phyloP scores from a whole-genome alignment of 2,888 invertebrate genomes.

The Celastrina argiolus region DNA sequence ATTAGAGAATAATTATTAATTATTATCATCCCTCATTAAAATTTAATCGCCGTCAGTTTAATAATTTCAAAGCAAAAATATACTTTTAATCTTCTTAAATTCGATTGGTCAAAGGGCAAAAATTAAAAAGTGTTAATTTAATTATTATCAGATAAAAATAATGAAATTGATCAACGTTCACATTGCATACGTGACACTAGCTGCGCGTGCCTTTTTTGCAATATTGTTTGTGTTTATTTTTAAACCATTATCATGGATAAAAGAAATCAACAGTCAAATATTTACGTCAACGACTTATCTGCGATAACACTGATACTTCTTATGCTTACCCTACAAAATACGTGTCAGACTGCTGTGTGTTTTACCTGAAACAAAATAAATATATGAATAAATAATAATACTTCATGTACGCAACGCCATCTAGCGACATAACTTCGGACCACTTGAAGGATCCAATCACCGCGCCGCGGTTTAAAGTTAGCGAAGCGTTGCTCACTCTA shows the following conservation, averaged over 20 bases:
- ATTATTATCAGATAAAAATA: not conserved
- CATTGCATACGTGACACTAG: constrained; percentile 33
- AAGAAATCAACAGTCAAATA: not conserved
- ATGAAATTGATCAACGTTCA: not conserved
- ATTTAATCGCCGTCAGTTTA: too few relatives aligned
- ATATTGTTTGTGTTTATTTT: constrained; percentile 19
- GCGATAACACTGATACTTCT: not conserved
- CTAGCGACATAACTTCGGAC: constrained; percentile 24
- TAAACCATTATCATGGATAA: constrained; percentile 18
- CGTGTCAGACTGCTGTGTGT: not conserved
- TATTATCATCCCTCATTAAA: too few relatives aligned
- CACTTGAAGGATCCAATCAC: not conserved
- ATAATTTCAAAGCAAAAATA: too few relatives aligned
- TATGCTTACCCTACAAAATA: not conserved
- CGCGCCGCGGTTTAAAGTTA: not conserved
- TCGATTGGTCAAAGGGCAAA: not conserved
- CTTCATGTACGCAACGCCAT: constrained; percentile 29
- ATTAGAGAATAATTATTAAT: too few relatives aligned
- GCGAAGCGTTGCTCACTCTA: not conserved
- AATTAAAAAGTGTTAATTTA: not conserved
- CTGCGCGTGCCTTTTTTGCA: constrained; percentile 26
- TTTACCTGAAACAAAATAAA: constrained; percentile 13
- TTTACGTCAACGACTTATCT: constrained; percentile 12
- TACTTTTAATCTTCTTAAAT: not conserved
- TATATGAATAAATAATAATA: not conserved